A percentile compares a stretch with the other conserved stretches of the same genome.
Evolutionary conservation across 2,888 invertebrate species (phyloP).

Genomic region (Notocelia uddmanniana): DNA sequence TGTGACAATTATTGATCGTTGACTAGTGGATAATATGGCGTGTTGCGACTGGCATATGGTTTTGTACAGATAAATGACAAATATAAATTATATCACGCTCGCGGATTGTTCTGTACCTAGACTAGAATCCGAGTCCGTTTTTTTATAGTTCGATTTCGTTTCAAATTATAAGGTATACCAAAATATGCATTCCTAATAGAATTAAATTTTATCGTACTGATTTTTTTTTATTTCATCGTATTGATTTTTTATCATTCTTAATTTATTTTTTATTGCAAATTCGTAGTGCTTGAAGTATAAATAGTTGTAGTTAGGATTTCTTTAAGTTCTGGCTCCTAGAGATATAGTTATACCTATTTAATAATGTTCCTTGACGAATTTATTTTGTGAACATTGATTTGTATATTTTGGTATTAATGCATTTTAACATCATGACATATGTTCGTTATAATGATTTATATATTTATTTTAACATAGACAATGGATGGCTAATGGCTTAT

Average conservation of each 20-base stretch:
- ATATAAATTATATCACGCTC: not conserved
- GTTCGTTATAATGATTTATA: not conserved
- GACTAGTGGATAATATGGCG: conserved; percentile 33
- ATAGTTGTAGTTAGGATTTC: no score
- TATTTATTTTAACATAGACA: not conserved
- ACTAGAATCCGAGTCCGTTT: no score
- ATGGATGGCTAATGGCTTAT: no score
- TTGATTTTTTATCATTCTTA: no score
- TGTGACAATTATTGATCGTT: conserved; percentile 26
- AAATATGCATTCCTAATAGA: no score
- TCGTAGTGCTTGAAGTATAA: no score
- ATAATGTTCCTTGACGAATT: not conserved
- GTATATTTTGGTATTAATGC: not conserved
- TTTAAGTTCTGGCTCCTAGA: not conserved
- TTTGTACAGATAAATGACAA: not conserved
- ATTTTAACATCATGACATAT: not conserved
- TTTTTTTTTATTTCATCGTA: no score
- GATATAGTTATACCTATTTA: not conserved
- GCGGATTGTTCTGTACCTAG: no score
- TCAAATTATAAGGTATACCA: no score
- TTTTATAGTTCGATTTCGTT: no score
- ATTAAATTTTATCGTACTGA: no score
- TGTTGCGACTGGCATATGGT: not conserved
- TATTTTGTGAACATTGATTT: not conserved
- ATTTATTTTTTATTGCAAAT: no score